phyloP scores from a whole-genome alignment of 2,113 vertebrate genomes.

The Psittacara wagleri region DNA sequence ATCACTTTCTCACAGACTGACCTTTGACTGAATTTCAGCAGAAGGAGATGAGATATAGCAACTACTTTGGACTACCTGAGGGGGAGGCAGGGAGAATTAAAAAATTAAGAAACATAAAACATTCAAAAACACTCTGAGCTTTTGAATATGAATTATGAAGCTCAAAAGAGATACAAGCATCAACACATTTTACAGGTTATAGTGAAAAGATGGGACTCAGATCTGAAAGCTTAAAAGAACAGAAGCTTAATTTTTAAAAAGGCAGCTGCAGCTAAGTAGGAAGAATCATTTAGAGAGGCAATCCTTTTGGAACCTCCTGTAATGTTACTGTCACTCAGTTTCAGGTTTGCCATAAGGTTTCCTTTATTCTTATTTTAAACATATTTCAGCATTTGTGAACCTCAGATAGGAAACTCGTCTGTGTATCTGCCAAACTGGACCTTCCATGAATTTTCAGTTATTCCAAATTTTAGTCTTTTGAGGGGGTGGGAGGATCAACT shows the following conservation, averaged over 20 bases:
- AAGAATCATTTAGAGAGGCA: neutral
- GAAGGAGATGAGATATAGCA: neutral
- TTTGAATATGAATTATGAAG: neutral
- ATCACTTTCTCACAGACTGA: constrained; percentile 23
- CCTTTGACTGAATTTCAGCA: constrained; percentile 37
- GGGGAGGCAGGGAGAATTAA: neutral
- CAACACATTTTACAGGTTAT: neutral
- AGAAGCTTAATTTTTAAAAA: neutral
- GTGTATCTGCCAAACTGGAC: neutral
- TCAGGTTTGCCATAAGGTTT: neutral
- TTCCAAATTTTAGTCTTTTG: neutral
- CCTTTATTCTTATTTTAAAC: neutral
- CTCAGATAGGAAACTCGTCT: neutral
- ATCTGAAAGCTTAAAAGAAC: neutral
- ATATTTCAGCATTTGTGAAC: neutral
- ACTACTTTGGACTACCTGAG: neutral
- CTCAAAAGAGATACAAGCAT: neutral
- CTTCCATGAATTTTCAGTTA: neutral
- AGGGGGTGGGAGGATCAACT: neutral
- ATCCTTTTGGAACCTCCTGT: neutral
- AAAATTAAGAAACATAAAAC: neutral
- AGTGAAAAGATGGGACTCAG: neutral
- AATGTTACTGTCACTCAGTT: neutral
- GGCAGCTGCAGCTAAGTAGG: neutral
- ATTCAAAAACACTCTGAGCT: neutral